Evolutionary conservation across 2,888 invertebrate genomes (phyloP), one percentile per base, ranked within the genome.

Genomic region (Synergus gifuensis): DNA sequence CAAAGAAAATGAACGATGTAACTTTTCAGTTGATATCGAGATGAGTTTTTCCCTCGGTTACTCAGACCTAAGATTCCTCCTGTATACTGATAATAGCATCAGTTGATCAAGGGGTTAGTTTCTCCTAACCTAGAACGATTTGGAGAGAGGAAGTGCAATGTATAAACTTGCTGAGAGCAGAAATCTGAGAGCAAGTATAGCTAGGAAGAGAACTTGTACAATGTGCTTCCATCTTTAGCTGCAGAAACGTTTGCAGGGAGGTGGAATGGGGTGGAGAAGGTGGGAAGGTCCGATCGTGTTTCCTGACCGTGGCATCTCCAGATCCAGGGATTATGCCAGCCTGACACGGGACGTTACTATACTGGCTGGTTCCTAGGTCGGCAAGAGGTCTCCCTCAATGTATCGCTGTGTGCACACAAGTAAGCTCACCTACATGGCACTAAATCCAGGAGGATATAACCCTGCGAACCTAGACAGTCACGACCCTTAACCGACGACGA

Each of bases 251-350:
- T 78, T 79, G 78, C 46, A 79, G 73, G 66, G 76, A 79, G 49
- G 69, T 76, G 64, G 73, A 81, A 82, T 80, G 60, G 76, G 12
- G 66, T 63, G 62, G 79, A 49, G 63, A 79, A 80, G 83, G 81
- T 63, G 54, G 85, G 62, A 78, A 81, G 83, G 87, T 88, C 86
- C 87, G 87, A 89, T 89, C 89, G 88, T 90, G 90, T 91, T 90
- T 87, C 88, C 89, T 86, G 88, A 87, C 88, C 87, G 84, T 87
- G 85, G 86, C 86, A 87, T 86, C 86, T 89, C 88, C 84, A 87
- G 87, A 89, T 90, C 88, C 88, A 81, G 78, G 90, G 90, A 89
- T 90, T 90, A 90, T 88, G 86, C 87, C 85, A 84, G 82, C 84
- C 87, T 88, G 88, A 90, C 90, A 89, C 87, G 89, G 87, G 87